phyloP scores from a whole-genome alignment of 2,113 vertebrate species.

The Clupea harengus region DNA sequence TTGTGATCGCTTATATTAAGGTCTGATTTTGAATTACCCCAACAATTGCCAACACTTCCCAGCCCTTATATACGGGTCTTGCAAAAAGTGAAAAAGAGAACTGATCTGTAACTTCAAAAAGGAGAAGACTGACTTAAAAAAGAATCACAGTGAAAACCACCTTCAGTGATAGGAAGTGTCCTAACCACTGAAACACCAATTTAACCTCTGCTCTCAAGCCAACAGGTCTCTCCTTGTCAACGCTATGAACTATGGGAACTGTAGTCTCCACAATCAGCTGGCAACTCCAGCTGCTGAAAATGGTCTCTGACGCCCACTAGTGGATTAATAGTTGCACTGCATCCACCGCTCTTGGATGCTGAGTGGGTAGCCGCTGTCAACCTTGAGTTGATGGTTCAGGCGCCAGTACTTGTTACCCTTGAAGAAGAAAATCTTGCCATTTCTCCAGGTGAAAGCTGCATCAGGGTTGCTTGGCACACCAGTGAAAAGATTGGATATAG shows the following conservation, averaged over 20 bases:
- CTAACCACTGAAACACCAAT: not conserved
- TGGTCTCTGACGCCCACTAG: constrained; percentile 49
- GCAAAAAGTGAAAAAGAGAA: not conserved
- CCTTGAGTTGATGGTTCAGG: constrained; percentile 71
- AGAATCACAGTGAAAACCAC: not conserved
- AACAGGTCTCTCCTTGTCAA: not conserved
- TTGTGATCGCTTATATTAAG: not conserved
- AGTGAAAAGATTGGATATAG: constrained; percentile 74
- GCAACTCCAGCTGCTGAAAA: not conserved
- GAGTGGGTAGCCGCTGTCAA: constrained; percentile 77
- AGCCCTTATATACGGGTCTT: not conserved
- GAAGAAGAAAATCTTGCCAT: constrained; percentile 81
- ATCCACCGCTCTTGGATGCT: constrained; percentile 78
- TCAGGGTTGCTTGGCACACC: constrained; percentile 71
- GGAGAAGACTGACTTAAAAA: not conserved
- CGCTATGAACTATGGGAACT: not conserved
- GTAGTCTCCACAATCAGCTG: not conserved
- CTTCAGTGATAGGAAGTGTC: not conserved
- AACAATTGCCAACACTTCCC: not conserved
- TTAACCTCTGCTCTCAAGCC: not conserved
- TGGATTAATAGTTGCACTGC: constrained; percentile 66
- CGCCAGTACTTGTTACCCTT: constrained; percentile 82
- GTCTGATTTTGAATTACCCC: not conserved
- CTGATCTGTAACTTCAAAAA: not conserved
- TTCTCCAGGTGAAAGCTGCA: constrained; percentile 80